phyloP scores from a whole-genome alignment of 2,888 invertebrate species.

The Microctonus brassicae region DNA sequence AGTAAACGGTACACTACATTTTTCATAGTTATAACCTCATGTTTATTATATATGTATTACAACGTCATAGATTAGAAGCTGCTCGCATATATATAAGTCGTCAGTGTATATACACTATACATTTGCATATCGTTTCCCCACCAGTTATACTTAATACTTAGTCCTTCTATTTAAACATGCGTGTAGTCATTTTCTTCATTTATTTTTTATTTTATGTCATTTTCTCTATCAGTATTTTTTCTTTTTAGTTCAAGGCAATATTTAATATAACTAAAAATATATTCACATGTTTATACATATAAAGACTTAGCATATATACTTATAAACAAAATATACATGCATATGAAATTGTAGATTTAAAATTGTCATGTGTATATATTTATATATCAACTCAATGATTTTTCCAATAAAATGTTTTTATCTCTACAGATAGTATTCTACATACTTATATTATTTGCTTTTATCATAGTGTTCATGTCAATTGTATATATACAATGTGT shows the following conservation, averaged over 20 bases:
- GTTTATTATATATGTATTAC: constrained; percentile 13
- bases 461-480: not conserved
- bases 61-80: constrained; percentile 36
- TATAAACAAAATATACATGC: not conserved
- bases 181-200: not conserved
- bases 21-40: not conserved
- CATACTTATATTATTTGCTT: not conserved
- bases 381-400: not conserved
- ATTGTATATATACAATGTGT: not conserved
- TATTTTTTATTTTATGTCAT: constrained; percentile 7
- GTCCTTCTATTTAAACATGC: constrained; percentile 1
- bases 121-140: constrained; percentile 39
- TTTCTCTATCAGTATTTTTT: not conserved
- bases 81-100: constrained; percentile 23
- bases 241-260: not conserved
- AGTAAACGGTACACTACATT: constrained; percentile 4
- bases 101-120: constrained; percentile 1
- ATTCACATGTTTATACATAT: not conserved
- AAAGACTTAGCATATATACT: not conserved
- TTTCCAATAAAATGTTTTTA: constrained; percentile 5
- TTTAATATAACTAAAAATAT: too few relatives aligned
- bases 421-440: not conserved
- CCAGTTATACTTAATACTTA: constrained; percentile 39
- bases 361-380: not conserved
- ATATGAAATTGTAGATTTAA: constrained; percentile 2